Conservation (phyloP, 2,888 invertebrate species). For the Aleiodes alternator region DNA sequence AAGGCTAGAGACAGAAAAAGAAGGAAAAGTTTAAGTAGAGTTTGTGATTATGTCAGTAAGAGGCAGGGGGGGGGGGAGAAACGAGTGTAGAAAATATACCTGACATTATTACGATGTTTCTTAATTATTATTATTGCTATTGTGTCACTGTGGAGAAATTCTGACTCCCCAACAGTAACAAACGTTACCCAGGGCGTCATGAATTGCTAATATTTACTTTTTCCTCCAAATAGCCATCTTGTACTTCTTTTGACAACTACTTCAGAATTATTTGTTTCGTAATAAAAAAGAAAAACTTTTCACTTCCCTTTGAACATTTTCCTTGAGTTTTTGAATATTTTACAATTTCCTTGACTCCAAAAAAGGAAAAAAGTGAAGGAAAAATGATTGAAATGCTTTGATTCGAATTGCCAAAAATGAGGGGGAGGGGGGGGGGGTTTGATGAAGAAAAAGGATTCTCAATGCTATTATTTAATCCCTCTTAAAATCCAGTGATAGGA, state of each 20-base stretch:
- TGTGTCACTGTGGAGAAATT: slow-evolving; percentile 65
- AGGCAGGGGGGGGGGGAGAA: slow-evolving; percentile 30
- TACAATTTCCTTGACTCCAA: neutral
- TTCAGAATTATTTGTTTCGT: neutral
- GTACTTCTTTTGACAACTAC: neutral
- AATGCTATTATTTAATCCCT: slow-evolving; percentile 25
- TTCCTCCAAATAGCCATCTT: slow-evolving; percentile 11
- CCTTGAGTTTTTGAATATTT: neutral
- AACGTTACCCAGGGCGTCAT: slow-evolving; percentile 65
- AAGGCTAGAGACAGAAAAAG: slow-evolving; percentile 42
- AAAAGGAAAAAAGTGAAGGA: neutral
- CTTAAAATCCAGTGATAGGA: neutral
- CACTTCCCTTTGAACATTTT: neutral
- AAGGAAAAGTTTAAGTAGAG: slow-evolving; percentile 51
- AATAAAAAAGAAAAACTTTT: slow-evolving; percentile 3
- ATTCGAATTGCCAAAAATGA: neutral
- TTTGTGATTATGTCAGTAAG: slow-evolving; percentile 38
- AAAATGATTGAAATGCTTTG: neutral
- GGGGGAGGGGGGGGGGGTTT: no score
- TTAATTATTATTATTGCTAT: slow-evolving; percentile 75
- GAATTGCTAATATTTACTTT: slow-evolving; percentile 71
- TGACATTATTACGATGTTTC: slow-evolving; percentile 71
- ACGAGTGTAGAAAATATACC: slow-evolving; percentile 63
- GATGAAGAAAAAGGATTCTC: neutral
- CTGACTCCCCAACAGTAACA: slow-evolving; percentile 69